Conservation (phyloP, 2,113 vertebrate genomes). For the Mandrillus leucophaeus region DNA sequence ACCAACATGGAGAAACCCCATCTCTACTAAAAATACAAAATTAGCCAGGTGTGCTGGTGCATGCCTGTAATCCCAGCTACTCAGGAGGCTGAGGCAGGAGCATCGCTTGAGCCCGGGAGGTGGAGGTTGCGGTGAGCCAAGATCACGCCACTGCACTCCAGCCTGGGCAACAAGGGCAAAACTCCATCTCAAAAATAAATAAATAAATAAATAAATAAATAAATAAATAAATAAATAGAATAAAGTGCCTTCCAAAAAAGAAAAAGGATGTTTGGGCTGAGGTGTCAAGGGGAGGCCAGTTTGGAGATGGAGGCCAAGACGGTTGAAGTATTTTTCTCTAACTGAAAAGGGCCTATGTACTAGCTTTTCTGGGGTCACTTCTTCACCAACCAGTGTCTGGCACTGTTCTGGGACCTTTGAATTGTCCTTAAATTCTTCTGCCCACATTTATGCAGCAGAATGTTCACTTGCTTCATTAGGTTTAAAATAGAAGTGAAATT, state of each 20-base stretch:
- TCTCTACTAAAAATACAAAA: no score
- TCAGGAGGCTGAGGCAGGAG: no score
- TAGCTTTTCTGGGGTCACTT: neutral
- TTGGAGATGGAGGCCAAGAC: neutral
- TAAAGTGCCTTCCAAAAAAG: neutral
- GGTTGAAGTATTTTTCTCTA: neutral
- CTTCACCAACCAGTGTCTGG: neutral
- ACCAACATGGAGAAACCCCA: no score
- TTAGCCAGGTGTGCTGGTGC: no score
- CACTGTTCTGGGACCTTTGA: neutral
- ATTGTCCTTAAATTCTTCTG: neutral
- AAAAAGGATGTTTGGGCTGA: neutral
- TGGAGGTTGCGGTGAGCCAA: no score
- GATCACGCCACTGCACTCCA: no score
- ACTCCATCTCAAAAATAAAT: no score
- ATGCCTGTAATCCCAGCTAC: no score
- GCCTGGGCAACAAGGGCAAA: no score
- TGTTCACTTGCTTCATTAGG: neutral
- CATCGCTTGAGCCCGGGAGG: no score
- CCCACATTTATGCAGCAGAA: neutral
- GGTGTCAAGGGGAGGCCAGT: neutral
- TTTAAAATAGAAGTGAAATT: neutral
- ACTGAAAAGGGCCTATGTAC: neutral
- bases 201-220: no score
- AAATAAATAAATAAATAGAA: no score